A percentile compares a stretch with the other conserved stretches of the same genome.
phyloP scores from a whole-genome alignment of 2,797 vertebrate species.

The Notoglanidium macrostoma region DNA sequence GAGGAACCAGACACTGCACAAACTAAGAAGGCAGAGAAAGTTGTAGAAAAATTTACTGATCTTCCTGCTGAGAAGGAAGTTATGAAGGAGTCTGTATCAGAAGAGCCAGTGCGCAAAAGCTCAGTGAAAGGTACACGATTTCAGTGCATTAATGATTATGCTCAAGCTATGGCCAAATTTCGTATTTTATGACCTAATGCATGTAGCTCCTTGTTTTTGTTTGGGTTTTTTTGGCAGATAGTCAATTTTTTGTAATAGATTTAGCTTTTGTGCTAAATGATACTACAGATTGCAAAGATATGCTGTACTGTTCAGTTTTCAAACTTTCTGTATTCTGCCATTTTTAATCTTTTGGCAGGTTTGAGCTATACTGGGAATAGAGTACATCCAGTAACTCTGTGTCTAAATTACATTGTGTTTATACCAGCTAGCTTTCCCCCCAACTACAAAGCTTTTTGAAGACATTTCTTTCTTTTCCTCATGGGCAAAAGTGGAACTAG shows the following conservation, averaged over 20 bases:
- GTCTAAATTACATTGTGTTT: not conserved
- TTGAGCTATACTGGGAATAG: not conserved
- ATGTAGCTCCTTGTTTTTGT: not conserved
- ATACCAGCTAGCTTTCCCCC: not conserved
- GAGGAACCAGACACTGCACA: constrained; percentile 29
- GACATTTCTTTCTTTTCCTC: not conserved
- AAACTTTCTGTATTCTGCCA: not conserved
- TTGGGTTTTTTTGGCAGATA: too few species aligned
- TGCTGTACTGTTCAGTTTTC: not conserved
- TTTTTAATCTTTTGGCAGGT: not conserved
- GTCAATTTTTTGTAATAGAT: not conserved
- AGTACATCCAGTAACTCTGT: not conserved
- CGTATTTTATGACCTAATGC: not conserved
- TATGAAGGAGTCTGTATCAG: not conserved
- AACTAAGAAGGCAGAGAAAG: constrained; percentile 13
- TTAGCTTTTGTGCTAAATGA: not conserved
- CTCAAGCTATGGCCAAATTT: not conserved
- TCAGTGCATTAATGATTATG: not conserved
- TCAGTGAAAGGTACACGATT: constrained; percentile 39
- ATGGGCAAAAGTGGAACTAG: not conserved
- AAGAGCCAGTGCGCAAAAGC: constrained; percentile 44
- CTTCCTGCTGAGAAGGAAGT: not conserved
- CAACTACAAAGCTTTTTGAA: not conserved
- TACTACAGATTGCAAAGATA: not conserved
- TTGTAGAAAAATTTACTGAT: constrained; percentile 14